Evolutionary conservation across 2,797 vertebrate species (phyloP).

Genomic region (Vultur gryphus): DNA sequence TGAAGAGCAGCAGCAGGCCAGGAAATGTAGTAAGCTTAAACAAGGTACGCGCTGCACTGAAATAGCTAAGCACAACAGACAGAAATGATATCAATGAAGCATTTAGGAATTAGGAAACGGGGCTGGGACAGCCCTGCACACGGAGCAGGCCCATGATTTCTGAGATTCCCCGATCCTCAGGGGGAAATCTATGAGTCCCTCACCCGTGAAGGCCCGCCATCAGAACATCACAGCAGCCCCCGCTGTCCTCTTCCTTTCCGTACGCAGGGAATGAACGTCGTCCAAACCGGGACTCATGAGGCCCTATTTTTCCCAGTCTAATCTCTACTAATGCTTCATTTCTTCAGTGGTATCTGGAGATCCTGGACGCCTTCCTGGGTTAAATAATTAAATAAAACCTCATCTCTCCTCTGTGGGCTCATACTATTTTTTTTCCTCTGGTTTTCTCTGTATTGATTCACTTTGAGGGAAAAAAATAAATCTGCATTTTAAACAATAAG

Average conservation of each 20-base stretch:
- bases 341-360: neutral
- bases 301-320: neutral
- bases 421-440: neutral
- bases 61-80: neutral
- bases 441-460: neutral
- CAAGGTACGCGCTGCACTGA: rapidly evolving
- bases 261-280: rapidly evolving
- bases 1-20: neutral
- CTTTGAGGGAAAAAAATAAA: neutral
- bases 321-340: neutral
- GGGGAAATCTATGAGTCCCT: neutral
- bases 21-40: neutral
- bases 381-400: neutral
- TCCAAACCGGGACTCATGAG: neutral
- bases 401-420: neutral
- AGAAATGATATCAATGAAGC: neutral
- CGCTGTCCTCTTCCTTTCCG: too few species aligned
- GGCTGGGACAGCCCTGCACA: neutral
- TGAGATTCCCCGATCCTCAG: rapidly evolving
- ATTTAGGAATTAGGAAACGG: neutral
- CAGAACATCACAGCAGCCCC: neutral
- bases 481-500: neutral
- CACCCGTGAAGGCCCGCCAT: rapidly evolving
- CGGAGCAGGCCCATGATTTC: rapidly evolving
- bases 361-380: rapidly evolving